phyloP scores from a whole-genome alignment of 1,140 invertebrate species.

The Zaprionus vittiger region DNA sequence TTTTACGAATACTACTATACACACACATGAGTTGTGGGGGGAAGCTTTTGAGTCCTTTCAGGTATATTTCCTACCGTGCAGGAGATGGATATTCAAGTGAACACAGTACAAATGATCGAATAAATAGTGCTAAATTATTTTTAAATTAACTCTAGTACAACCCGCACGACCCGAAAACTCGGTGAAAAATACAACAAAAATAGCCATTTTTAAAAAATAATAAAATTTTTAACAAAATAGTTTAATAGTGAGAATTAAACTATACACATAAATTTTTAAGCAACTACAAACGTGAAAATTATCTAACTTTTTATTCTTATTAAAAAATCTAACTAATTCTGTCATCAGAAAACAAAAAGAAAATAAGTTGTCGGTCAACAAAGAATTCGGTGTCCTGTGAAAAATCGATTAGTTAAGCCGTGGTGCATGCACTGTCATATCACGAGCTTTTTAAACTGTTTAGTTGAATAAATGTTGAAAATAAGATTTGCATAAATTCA shows the following conservation, averaged over 20 bases:
- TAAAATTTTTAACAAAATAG: conserved; percentile 1
- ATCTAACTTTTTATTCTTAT: background rate
- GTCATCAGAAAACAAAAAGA: background rate
- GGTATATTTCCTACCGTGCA: conserved; percentile 27
- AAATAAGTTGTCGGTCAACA: conserved; percentile 47
- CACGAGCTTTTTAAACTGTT: conserved; percentile 58
- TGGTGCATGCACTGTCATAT: conserved; percentile 49
- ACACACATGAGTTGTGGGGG: conserved; percentile 39
- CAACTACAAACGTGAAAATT: background rate
- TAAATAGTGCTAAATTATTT: conserved; percentile 26
- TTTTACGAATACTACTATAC: conserved; percentile 52
- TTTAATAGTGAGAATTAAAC: background rate
- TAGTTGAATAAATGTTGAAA: conserved; percentile 47
- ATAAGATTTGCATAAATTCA: conserved; percentile 16
- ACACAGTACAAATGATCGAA: conserved; percentile 32
- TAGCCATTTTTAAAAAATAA: background rate
- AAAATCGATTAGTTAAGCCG: conserved; percentile 71
- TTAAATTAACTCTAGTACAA: conserved; percentile 22
- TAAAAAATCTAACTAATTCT: background rate
- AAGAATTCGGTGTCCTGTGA: conserved; percentile 64
- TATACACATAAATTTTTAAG: background rate
- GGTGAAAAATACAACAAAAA: background rate
- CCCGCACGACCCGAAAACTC: conserved; percentile 6
- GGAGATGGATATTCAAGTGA: conserved; percentile 21
- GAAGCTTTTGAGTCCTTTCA: conserved; percentile 54